Base-by-base conservation (phyloP, 2,888 invertebrate genomes). In the Arctia plantaginis region DNA sequence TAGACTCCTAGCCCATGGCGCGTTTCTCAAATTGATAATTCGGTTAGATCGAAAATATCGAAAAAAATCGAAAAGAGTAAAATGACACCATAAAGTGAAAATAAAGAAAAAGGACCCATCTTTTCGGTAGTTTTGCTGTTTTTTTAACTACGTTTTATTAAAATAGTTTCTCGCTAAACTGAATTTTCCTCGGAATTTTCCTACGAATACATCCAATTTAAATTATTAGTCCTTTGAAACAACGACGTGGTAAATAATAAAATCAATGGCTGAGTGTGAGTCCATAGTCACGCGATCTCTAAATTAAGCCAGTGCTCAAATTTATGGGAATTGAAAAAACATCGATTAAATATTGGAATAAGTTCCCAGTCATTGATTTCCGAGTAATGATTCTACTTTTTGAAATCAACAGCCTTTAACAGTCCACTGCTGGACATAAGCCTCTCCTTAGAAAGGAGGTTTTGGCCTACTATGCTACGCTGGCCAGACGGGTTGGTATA, bases 261-360 rank as follows among this genome's bases (percentile, higher is more conserved):
- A 79, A 83, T 81, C 77, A 73, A 79, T 79, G 62, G n/a, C 67
- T 44, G 23, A 67, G 72, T 74, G 66, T 76, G 41, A 69, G 68
- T 72, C 35, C 71, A 3, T 69, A 59, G 77, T 76, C 84, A 83
- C 80, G 80, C 80, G 68, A 83, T 71, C 30, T 30, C 64, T 65
- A 59, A 51, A 79, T 81, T 79, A 78, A 66, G 64, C 47, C 35
- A 44, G 15, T 27, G 35, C 47, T 71, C 62, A 51, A 74, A 39
- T 69, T 30, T 41, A 1, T 47, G 3, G 30, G 7, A 18, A 67
- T 30, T 47, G 20, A 27, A 44, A 47, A 35, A 64, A 70, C 23
- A 15, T 74, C 69, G 66, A 74, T 80, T 41, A 39, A 70, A 13
- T 10, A 55, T 51, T 35, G 51, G 13, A n/a, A 8, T 35, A 27